phyloP scores from a whole-genome alignment of 2,888 invertebrate species.

The Andrena hattorfiana region DNA sequence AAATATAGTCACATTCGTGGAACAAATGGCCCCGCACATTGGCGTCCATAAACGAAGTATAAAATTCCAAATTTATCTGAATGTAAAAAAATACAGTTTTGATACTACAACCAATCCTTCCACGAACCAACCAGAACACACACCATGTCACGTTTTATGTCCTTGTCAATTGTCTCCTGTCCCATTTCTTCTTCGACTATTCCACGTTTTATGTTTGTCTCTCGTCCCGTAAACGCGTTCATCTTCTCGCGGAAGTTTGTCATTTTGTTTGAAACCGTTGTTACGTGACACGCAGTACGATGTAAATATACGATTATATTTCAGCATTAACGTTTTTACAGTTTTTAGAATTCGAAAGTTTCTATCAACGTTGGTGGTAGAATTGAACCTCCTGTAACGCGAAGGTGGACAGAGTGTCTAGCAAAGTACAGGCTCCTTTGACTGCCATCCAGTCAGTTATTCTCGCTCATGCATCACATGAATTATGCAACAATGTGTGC shows the following conservation, averaged over 20 bases:
- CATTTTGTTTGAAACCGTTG: not conserved
- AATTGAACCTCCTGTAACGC: not conserved
- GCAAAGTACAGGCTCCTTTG: not conserved
- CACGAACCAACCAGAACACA: not conserved
- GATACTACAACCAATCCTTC: not conserved
- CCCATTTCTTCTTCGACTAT: not conserved
- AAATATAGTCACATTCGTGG: not conserved
- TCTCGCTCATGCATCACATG: conserved; percentile 2
- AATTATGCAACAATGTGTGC: conserved; percentile 47
- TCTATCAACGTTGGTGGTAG: not conserved
- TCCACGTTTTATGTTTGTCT: not conserved
- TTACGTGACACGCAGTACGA: not conserved
- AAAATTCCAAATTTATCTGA: not conserved
- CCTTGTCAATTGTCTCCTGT: not conserved
- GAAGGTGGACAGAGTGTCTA: not conserved
- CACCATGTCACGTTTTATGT: not conserved
- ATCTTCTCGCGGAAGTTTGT: not conserved
- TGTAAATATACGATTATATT: not conserved
- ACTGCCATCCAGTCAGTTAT: not conserved
- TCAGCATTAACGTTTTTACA: not conserved
- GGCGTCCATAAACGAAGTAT: not conserved
- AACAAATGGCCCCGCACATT: not conserved
- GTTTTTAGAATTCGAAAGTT: not conserved
- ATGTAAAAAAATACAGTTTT: not conserved
- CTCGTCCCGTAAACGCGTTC: not conserved